Evolutionary conservation across 2,113 vertebrate genomes (phyloP).

Genomic region (Rattus rattus): DNA sequence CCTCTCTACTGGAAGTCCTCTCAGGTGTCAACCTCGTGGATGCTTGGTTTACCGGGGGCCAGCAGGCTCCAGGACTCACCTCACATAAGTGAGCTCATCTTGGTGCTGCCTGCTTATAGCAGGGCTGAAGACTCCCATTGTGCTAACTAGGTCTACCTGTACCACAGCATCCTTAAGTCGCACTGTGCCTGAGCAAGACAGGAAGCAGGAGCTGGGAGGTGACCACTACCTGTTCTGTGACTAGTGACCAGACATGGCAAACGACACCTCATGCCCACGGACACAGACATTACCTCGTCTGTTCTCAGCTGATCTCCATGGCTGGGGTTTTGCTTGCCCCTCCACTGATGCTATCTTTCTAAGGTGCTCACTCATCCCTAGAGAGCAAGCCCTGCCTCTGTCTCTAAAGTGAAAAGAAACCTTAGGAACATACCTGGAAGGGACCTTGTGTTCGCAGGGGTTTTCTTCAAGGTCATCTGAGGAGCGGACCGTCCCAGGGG

Average conservation of each 20-base stretch:
- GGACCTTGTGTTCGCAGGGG: conserved; percentile 66
- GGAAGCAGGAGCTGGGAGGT: not conserved
- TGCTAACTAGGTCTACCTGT: rapidly evolving
- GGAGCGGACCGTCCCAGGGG: conserved; percentile 51
- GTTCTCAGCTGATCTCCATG: not conserved
- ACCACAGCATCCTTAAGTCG: not conserved
- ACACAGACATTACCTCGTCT: not conserved
- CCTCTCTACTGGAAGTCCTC: too few species aligned
- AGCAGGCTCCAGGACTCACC: not conserved
- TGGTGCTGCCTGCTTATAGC: not conserved
- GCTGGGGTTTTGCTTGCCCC: not conserved
- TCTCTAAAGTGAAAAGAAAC: not conserved
- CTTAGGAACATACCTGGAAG: conserved; percentile 80
- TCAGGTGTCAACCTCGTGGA: not conserved
- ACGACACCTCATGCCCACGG: not conserved
- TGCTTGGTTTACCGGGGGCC: not conserved
- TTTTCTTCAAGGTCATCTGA: conserved; percentile 82
- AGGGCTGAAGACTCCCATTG: rapidly evolving
- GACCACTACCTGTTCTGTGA: not conserved
- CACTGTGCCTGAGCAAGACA: not conserved
- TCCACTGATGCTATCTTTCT: too few species aligned
- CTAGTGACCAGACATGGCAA: not conserved
- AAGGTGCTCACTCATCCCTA: not conserved
- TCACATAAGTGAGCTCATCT: not conserved
- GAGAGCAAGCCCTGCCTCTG: not conserved